Base-by-base conservation (phyloP, 2,797 vertebrate genomes). In the Atherinosoma microstoma region DNA sequence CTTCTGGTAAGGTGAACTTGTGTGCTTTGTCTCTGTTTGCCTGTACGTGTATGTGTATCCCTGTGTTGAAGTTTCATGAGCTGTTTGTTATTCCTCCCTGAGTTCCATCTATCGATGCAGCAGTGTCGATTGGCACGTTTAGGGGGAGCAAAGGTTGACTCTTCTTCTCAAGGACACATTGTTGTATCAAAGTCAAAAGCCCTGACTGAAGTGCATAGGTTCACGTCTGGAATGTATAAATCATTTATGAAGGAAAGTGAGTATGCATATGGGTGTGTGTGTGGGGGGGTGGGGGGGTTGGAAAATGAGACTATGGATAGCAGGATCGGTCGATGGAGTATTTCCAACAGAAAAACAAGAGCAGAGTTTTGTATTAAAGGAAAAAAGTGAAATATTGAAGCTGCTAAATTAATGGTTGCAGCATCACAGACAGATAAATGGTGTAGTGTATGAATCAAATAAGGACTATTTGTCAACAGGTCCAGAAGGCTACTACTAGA, bases 91-190 rank as follows among this genome's bases (percentile, higher is more conserved):
- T 87, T 88, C 53, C 42, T 70, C 70, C 61, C 61, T 73, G 47
- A 49, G 70, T 73, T 75, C 73, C 35, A 68, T 70, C 53, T 86
- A 84, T 89, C 58, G 77, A 78, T 71, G 75, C 42, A 30, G 54
- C 69, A 32, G 13, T 79, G 79, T 68, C 42, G 70, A 59, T 60
- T 73, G 67, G 68, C 61, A 58, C 66, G 34, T 80, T 84, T 60
- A 60, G 59, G 40, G 30, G 51, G 35, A 80, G 66, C 77, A 67
- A 36, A 78, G 66, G 51, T 61, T 58, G 73, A 79, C 47, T 73
- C 49, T 34, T 76, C 65, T 69, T 76, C 83, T 84, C 71, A 84
- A 87, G 89, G 90, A 88, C 85, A 70, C 40, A 35, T 24, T 51
- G 69, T 30, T 6, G 3, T 18, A 49, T 29, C 24, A 47, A 75